Conservation (phyloP, 2,113 vertebrate genomes). For the Atherinomorus stipes region DNA sequence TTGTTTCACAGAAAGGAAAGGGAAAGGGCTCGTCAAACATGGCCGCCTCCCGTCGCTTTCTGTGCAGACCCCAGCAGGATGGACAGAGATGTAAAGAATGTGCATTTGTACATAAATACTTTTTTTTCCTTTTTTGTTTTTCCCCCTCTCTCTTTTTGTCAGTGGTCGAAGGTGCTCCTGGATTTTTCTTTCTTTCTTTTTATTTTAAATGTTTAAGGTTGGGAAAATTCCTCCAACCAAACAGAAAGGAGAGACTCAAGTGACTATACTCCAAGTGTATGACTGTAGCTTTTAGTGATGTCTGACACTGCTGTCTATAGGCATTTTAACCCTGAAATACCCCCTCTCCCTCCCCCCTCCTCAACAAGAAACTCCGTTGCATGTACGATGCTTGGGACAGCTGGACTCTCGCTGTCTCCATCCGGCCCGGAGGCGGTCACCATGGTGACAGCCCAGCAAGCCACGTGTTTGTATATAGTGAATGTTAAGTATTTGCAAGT, state of each 20-base stretch:
- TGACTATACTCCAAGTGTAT: conserved; percentile 74
- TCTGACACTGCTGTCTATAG: conserved; percentile 92
- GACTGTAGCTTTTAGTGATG: conserved; percentile 87
- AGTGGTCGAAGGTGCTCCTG: conserved; percentile 88
- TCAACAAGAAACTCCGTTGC: conserved; percentile 84
- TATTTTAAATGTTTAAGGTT: conserved; percentile 61
- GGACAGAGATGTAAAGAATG: conserved; percentile 90
- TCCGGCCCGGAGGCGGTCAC: conserved; percentile 65
- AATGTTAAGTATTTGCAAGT: conserved; percentile 94
- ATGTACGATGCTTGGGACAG: conserved; percentile 92
- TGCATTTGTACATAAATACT: conserved; percentile 94
- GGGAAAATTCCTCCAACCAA: conserved; percentile 72
- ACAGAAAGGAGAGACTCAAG: conserved; percentile 60
- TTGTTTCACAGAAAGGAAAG: conserved; percentile 86
- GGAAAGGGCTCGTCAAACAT: conserved; percentile 69
- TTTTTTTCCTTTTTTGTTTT: conserved; percentile 79
- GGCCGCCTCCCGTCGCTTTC: conserved; percentile 55
- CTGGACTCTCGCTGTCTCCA: conserved; percentile 80
- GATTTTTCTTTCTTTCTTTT: conserved; percentile 24
- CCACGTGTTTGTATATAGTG: conserved; percentile 92
- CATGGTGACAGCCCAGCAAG: conserved; percentile 84
- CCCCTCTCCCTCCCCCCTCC: too few relatives aligned
- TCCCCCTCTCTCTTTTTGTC: conserved; percentile 79
- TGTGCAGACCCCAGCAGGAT: conserved; percentile 70
- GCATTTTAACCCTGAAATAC: conserved; percentile 80